Evolutionary conservation across 2,113 vertebrate genomes (phyloP).

Genomic region (Oenanthe melanoleuca): DNA sequence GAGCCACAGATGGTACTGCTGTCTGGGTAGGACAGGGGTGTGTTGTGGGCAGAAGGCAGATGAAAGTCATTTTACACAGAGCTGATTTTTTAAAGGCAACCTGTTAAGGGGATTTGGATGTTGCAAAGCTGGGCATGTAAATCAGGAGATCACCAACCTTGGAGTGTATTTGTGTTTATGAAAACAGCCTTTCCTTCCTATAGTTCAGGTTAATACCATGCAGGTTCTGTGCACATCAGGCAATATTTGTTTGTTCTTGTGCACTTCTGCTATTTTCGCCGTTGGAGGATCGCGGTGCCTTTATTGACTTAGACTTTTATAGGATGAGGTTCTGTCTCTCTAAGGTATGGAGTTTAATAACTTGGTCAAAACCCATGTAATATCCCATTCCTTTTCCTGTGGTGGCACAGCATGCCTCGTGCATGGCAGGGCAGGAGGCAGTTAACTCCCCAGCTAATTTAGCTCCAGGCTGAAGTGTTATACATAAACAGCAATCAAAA

Average conservation of each 20-base stretch:
- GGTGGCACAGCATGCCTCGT: conserved; percentile 6
- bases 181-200: not conserved
- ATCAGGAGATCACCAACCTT: conserved; percentile 5
- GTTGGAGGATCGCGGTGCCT: conserved; percentile 15
- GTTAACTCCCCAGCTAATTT: conserved; percentile 61
- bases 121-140: conserved; percentile 20
- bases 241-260: conserved; percentile 42
- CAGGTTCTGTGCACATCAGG: conserved; percentile 26
- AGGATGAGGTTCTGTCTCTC: conserved; percentile 57
- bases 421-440: conserved; percentile 56
- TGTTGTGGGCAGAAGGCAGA: not conserved
- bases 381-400: conserved; percentile 33
- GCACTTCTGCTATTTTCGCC: conserved; percentile 2
- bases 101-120: conserved; percentile 6
- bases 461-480: conserved; percentile 44
- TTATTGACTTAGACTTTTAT: conserved; percentile 67
- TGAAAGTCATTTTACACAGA: conserved; percentile 1
- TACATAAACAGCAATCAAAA: conserved; percentile 62
- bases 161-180: not conserved
- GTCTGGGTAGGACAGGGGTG: not conserved
- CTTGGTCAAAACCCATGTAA: conserved; percentile 52
- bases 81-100: not conserved
- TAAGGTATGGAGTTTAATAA: conserved; percentile 64
- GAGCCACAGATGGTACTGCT: conserved; percentile 13
- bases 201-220: conserved; percentile 6